Evolutionary conservation across 1,140 invertebrate species (phyloP).

Genomic region (Drosophila ficusphila): DNA sequence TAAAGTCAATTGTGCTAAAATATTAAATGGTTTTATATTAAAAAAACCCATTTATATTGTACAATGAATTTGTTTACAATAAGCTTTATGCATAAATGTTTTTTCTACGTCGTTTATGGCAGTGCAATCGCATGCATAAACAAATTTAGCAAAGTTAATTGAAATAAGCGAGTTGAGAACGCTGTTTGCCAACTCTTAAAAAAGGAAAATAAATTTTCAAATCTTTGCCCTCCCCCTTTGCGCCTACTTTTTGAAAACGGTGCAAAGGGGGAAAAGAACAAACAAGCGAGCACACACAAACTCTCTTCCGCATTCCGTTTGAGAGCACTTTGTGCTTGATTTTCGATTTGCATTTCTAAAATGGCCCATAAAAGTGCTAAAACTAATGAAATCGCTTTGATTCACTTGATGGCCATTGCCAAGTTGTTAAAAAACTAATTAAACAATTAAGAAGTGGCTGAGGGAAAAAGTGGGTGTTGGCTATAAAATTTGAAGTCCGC

Average conservation of each 20-base stretch:
- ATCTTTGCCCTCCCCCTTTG: not conserved
- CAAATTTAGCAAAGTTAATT: conserved; percentile 56
- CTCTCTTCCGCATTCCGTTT: conserved; percentile 16
- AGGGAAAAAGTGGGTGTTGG: not conserved
- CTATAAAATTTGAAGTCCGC: not conserved
- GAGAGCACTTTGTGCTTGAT: conserved; percentile 1
- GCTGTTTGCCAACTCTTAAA: conserved; percentile 1
- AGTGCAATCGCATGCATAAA: conserved; percentile 40
- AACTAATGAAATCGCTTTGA: conserved; percentile 18
- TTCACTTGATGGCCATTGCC: conserved; percentile 3
- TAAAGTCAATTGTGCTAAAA: too few species aligned
- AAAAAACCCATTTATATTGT: not conserved
- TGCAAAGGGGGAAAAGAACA: not conserved
- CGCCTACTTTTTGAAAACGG: not conserved
- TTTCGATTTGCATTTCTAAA: conserved; percentile 32
- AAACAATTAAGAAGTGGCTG: conserved; percentile 2
- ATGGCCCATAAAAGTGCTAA: conserved; percentile 27
- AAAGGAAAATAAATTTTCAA: conserved; percentile 3
- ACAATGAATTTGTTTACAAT: not conserved
- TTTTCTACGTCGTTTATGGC: not conserved
- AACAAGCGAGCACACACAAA: not conserved
- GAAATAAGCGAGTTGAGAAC: conserved; percentile 29
- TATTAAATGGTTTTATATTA: too few species aligned
- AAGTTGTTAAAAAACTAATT: not conserved
- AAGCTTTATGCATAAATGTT: too few species aligned